Evolutionary conservation across 2,888 invertebrate genomes (phyloP), one percentile per base, ranked within the genome.

Genomic region (Aelia acuminata): DNA sequence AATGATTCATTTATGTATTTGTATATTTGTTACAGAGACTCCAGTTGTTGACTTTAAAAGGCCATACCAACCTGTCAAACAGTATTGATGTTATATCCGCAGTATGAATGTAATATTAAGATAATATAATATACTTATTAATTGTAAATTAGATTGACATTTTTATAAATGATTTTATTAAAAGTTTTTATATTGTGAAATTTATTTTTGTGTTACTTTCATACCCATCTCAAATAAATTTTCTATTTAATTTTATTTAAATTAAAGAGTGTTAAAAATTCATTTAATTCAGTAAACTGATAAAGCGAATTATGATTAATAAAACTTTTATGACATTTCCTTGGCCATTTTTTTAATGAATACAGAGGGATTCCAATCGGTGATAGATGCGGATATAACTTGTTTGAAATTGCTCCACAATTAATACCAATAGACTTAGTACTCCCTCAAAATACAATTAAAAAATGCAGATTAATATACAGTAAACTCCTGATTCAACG

Each of bases 21-120:
- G 0, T 31, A 57, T 48, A 84, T 89, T 47, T 85, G 89, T 93
- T 94, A 90, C 93, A 95, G 94, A 96, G 95, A 93, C 93, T 96
- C 85, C 95, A 95, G 91, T 94, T 94, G 91, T 94, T 94, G 92
- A 94, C 95, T 22, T 93, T 96, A 31, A 93, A 93, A 90, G 96
- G 96, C 75, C 93, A 94, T 90, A 94, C 94, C 49, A 94, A 95
- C 91, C 92, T 96, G 49, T 95, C 96, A 26, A 92, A 91, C 88
- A 92, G 91, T 89, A 90, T 91, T 22, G 91, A 90, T 88, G 90
- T 91, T 8, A 89, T 90, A 75, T 89, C 90, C 18, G 89, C 88
- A 70, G 50, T 90, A 22, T 90, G 84, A 89, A 63, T 75, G 26
- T 70, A 39, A 22, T 4, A 47, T 39, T 39, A 43, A 48, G 11